These are phyloP conservation scores for Trogon melanurus DNA, from an alignment of 2,113 vertebrate genomes.

Conservation along the genomic window DNA sequence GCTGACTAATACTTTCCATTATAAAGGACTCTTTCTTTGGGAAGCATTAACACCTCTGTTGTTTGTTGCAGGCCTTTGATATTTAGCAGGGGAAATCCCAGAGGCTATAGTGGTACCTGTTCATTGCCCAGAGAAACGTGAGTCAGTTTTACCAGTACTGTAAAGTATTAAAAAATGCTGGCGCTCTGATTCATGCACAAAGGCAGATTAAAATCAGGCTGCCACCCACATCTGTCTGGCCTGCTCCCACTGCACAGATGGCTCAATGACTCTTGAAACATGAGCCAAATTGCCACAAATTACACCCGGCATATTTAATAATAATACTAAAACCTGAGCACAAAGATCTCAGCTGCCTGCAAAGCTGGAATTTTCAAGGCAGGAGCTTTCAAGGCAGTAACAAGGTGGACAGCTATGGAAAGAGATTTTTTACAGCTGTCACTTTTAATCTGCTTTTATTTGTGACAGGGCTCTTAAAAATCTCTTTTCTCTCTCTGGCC, in stretches of 20 bases:
- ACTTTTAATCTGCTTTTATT: not conserved
- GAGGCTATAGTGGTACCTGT: not conserved
- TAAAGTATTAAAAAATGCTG: not conserved
- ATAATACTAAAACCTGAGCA: not conserved
- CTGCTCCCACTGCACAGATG: not conserved
- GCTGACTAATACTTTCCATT: constrained; percentile 46
- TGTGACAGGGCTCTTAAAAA: not conserved
- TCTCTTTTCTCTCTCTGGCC: not conserved
- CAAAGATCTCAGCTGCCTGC: not conserved
- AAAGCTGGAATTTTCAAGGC: not conserved
- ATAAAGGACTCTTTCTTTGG: constrained; percentile 2
- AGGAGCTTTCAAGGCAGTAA: not conserved
- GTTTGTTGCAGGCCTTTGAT: constrained; percentile 44
- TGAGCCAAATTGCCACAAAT: not conserved
- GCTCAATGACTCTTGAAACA: not conserved
- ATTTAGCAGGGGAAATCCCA: constrained; percentile 47
- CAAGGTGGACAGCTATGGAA: not conserved
- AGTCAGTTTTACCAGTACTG: not conserved
- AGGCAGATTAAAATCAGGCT: constrained; percentile 50
- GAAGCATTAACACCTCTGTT: constrained; percentile 11
- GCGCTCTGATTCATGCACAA: constrained; percentile 3
- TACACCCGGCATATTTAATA: not conserved
- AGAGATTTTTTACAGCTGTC: not conserved
- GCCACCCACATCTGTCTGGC: constrained; percentile 56
- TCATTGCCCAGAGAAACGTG: constrained; percentile 37